These are phyloP conservation scores for Tetropium fuscum DNA, from an alignment of 2,888 invertebrate genomes.

Conservation along the genomic window DNA sequence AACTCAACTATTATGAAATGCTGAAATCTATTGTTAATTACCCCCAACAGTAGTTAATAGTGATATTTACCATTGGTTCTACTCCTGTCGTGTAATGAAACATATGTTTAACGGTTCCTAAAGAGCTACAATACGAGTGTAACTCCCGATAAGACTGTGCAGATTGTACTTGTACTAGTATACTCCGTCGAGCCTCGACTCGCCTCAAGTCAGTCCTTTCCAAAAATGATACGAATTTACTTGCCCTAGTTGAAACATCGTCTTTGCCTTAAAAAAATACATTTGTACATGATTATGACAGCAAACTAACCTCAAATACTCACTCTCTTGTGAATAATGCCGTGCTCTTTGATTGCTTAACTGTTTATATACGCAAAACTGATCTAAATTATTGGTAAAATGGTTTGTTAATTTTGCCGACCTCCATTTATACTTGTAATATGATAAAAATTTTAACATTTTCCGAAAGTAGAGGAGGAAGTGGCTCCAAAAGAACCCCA, in stretches of 20 bases:
- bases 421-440: neutral
- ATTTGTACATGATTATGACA: neutral
- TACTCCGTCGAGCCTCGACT: slow-evolving; percentile 75
- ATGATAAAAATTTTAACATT: slow-evolving; percentile 19
- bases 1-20: slow-evolving; percentile 85
- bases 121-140: slow-evolving; percentile 76
- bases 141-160: slow-evolving; percentile 76
- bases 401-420: slow-evolving; percentile 4
- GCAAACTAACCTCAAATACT: neutral
- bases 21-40: slow-evolving; percentile 59
- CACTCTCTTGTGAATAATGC: slow-evolving; percentile 12
- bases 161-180: slow-evolving; percentile 83
- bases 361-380: neutral
- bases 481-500: too few relatives aligned
- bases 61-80: slow-evolving; percentile 58
- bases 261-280: slow-evolving; percentile 1
- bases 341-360: slow-evolving; percentile 6
- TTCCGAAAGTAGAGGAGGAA: neutral
- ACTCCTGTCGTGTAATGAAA: slow-evolving; percentile 72
- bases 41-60: slow-evolving; percentile 11
- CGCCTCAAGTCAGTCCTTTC: slow-evolving; percentile 72
- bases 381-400: neutral
- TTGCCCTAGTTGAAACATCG: neutral
- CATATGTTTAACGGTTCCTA: slow-evolving; percentile 74
- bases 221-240: slow-evolving; percentile 65